Conservation (phyloP, 2,797 vertebrate genomes). For the Eospalax fontanierii region DNA sequence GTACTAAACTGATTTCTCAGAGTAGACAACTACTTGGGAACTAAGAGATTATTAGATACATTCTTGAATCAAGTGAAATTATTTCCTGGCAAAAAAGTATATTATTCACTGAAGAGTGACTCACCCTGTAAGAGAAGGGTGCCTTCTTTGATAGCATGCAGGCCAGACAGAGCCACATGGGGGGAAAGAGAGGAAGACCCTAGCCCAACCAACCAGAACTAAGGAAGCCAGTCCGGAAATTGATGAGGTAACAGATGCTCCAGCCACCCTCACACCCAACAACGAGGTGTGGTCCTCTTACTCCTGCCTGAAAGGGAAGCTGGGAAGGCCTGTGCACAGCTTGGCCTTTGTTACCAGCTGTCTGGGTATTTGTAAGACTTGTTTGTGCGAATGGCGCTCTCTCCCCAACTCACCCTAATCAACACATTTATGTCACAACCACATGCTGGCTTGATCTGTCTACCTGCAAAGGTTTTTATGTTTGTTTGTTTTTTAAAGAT, state of each 20-base stretch:
- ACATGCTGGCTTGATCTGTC: neutral
- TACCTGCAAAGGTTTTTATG: neutral
- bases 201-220: conserved; percentile 48
- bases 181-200: neutral
- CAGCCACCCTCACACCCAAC: conserved; percentile 28
- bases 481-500: too few relatives aligned
- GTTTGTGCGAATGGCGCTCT: conserved; percentile 1
- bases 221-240: conserved; percentile 49
- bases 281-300: conserved; percentile 32
- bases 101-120: neutral
- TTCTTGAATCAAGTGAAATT: neutral
- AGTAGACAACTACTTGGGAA: neutral
- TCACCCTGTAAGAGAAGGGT: neutral
- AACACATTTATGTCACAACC: conserved; percentile 26
- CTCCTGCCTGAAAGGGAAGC: neutral
- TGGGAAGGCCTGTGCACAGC: conserved; percentile 52
- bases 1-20: neutral
- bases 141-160: neutral
- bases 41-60: neutral
- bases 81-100: neutral
- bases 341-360: conserved; percentile 62
- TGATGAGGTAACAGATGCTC: conserved; percentile 48
- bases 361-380: conserved; percentile 37
- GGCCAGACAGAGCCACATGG: neutral
- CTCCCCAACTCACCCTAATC: conserved; percentile 2